Percentiles rank a stretch among this genome's conserved stretches.
These are phyloP conservation scores for Tetragnatha versicolor DNA, from an alignment of 1,140 invertebrate species.

Conservation along the genomic window DNA sequence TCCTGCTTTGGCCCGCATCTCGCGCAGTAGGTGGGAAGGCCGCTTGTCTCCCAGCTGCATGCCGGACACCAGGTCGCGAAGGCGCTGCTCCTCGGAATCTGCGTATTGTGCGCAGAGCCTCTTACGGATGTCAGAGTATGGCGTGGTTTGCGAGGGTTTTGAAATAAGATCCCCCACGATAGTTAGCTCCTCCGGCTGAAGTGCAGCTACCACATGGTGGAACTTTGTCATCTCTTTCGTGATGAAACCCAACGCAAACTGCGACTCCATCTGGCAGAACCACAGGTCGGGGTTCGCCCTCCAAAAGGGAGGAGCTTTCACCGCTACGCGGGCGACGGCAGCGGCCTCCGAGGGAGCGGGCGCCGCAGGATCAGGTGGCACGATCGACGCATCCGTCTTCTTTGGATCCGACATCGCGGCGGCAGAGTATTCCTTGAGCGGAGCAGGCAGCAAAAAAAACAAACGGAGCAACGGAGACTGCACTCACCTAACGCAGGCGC, in stretches of 20 bases:
- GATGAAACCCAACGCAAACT: constrained; percentile 54
- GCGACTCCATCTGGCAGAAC: constrained; percentile 60
- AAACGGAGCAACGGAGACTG: too few relatives aligned
- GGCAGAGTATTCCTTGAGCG: too few relatives aligned
- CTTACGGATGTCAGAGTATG: background rate
- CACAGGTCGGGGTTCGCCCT: constrained; percentile 57
- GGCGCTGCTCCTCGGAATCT: background rate
- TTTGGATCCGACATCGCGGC: too few relatives aligned
- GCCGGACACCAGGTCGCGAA: background rate
- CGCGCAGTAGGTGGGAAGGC: background rate
- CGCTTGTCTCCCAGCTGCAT: background rate
- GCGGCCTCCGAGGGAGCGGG: background rate
- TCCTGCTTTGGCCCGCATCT: background rate
- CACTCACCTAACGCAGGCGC: too few relatives aligned
- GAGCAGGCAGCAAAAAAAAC: too few relatives aligned
- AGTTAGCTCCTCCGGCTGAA: background rate
- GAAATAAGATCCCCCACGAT: background rate
- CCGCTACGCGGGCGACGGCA: background rate
- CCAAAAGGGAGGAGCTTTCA: constrained; percentile 56
- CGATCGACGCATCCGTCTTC: too few relatives aligned
- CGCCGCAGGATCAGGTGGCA: too few relatives aligned
- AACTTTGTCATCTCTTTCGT: constrained; percentile 55
- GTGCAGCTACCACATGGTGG: background rate
- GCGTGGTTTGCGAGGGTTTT: background rate
- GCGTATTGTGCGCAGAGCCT: background rate